Evolutionary conservation across 2,113 vertebrate species (phyloP), one percentile per base, ranked within the genome.

Genomic region (Platycercus adscitus): DNA sequence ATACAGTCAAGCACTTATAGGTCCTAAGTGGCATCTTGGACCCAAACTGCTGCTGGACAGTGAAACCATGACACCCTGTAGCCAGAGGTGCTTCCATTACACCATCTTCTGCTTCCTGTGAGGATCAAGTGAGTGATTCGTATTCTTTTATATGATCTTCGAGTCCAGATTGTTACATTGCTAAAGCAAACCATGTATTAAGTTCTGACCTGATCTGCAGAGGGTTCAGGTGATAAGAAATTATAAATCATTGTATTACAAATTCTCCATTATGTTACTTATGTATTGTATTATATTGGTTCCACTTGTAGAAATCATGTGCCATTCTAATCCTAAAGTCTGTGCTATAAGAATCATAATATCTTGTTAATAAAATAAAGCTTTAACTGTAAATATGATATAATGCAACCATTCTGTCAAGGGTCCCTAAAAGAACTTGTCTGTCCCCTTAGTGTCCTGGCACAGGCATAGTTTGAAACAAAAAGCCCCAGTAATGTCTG

Each of bases 401-500:
- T 16, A 79, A 37, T 35, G 37, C 28, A 3, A 0, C 35, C 23
- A 3, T 35, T 50, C 28, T 85, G 64, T 41, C 44, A 73, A 64
- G 39, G 29, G n/a, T 44, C 31, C 17, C 43, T 53, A 44, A 64
- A 52, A 87, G 24, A 58, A 24, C 33, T 8, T 28, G 24, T 63
- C 24, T 77, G 21, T 58, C 28, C 81, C 81, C 28, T 84, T 35
- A 17, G 13, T 14, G 65, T 17, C 8, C 14, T 23, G 53, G 70
- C 15, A 37, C 29, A 69, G 55, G 21, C 1, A 1, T 18, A 17
- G 35, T 49, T 63, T 39, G 58, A 82, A 94, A 63, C 26, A 7
- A 69, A 64, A 15, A n/a, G 2, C 0, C 1, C 11, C 26, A 33
- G 19, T 11, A 20, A 8, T 29, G 49, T 20, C 33, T 88, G n/a